A percentile compares a stretch with the other conserved stretches of the same genome.
These are phyloP conservation scores for Drosophila santomea DNA, from an alignment of 1,140 invertebrate species.

Conservation along the genomic window DNA sequence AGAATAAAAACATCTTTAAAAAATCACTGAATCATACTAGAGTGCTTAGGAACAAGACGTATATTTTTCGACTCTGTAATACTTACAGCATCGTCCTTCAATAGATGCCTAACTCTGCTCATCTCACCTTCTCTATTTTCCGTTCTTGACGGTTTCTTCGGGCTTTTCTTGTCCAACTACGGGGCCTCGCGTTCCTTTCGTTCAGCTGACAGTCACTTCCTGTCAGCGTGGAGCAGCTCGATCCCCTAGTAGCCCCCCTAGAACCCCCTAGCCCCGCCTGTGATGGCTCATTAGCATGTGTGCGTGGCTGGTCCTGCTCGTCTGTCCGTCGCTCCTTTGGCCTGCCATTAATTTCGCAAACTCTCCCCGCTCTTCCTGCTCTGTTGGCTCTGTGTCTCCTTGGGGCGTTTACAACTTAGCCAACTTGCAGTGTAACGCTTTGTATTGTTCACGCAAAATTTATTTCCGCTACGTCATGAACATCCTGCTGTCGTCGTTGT, in stretches of 20 bases:
- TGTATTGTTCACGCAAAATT: slow-evolving; percentile 84
- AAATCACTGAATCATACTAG: too few relatives aligned
- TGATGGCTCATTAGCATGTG: slow-evolving; percentile 76
- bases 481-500: slow-evolving; percentile 74
- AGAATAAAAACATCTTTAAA: too few relatives aligned
- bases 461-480: slow-evolving; percentile 82
- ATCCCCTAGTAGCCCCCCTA: neutral
- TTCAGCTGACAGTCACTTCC: slow-evolving; percentile 68
- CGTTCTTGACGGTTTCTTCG: slow-evolving; percentile 3
- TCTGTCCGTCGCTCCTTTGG: slow-evolving; percentile 5
- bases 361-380: slow-evolving; percentile 10
- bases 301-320: slow-evolving; percentile 31
- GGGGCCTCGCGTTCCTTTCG: slow-evolving; percentile 16
- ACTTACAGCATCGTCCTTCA: neutral
- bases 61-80: too few relatives aligned
- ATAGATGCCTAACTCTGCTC: neutral
- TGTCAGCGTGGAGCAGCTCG: slow-evolving; percentile 25
- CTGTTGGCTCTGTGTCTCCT: slow-evolving; percentile 6
- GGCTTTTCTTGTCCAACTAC: slow-evolving; percentile 1
- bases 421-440: slow-evolving; percentile 81
- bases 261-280: neutral
- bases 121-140: neutral
- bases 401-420: slow-evolving; percentile 54
- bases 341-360: slow-evolving; percentile 67
- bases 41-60: too few relatives aligned